Base-by-base conservation (phyloP, 1,140 invertebrate species). In the Drosophila parvula region DNA sequence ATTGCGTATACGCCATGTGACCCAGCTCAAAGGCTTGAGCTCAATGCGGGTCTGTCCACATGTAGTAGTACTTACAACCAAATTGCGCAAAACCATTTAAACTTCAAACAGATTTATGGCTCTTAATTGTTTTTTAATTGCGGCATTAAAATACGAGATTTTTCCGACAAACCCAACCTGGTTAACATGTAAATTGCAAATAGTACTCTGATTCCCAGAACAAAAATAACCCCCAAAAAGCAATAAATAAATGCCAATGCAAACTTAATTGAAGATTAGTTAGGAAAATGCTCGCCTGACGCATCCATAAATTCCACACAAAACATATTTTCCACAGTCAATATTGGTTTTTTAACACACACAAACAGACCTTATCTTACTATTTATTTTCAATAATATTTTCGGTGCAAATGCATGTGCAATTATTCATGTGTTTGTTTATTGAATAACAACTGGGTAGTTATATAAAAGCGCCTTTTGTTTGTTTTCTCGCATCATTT, bases 81-180 rank as follows among this genome's bases (percentile, higher is more conserved):
- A 22, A 22, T 22, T 22, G 22, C 28, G 30, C 43, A 43, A 10
- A 10, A 28, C 16, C 69, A 62, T 78, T 69, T 78, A 77, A 59
- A 77, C 55, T 60, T 32, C 57, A 69, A 78, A 69, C 44, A 78
- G 74, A 78, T 78, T 78, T 61, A 78, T 78, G 57, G 38, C 3
- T 28, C 40, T 53, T 59, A 78, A 78, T 78, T 62, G 51, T 41
- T 69, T 70, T 78, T 63, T 78, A 78, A 78, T 78, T 78, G 55
- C 57, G 18, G 50, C 43, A 69, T 78, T 56, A 69, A 78, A 41
- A 11, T 43, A 50, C 28, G 16, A 41, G 36, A 32, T 36, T 59
- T 40, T 36, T 12, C 45, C n/a, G n/a, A 16, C 16, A n/a, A 38
- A 38, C 22, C 28, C 36, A 36, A 61, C 47, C 55, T 53, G 55